Evolutionary conservation across 2,113 vertebrate genomes (phyloP).

Genomic region (Penelope pileata): DNA sequence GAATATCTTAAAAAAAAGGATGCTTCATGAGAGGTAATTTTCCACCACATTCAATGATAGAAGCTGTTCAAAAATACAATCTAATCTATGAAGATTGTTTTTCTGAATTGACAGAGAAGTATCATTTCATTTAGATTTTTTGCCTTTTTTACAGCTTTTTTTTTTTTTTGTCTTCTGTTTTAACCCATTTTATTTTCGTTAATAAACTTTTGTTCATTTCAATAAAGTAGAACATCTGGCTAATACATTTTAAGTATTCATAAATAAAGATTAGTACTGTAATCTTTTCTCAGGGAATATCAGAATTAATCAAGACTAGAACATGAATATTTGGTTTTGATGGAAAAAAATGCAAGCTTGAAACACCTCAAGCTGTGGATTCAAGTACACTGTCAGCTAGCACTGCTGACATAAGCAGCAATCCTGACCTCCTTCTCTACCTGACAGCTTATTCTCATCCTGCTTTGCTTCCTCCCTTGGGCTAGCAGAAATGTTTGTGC

Average conservation of each 20-base stretch:
- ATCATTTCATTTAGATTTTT: background rate
- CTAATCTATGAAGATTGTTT: background rate
- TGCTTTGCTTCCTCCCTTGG: conserved; percentile 32
- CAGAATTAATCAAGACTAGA: conserved; percentile 16
- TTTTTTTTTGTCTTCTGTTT: background rate
- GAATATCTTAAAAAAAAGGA: background rate
- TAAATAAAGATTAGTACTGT: background rate
- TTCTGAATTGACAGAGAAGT: background rate
- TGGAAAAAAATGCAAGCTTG: conserved; percentile 34
- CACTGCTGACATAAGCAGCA: background rate
- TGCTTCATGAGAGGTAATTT: background rate
- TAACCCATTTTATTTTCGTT: background rate
- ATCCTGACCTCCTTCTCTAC: conserved; percentile 53
- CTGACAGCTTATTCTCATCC: conserved; percentile 49
- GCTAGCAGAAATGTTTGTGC: conserved; percentile 38
- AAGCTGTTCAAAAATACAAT: background rate
- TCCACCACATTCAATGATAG: background rate
- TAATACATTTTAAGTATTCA: background rate
- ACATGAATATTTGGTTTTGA: conserved; percentile 21
- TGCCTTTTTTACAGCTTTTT: background rate
- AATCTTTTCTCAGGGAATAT: background rate
- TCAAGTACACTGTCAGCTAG: background rate
- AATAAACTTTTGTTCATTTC: background rate
- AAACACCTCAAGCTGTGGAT: conserved; percentile 17
- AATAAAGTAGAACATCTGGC: background rate